Conservation (phyloP, 2,888 invertebrate genomes). For the Protonemura montana region DNA sequence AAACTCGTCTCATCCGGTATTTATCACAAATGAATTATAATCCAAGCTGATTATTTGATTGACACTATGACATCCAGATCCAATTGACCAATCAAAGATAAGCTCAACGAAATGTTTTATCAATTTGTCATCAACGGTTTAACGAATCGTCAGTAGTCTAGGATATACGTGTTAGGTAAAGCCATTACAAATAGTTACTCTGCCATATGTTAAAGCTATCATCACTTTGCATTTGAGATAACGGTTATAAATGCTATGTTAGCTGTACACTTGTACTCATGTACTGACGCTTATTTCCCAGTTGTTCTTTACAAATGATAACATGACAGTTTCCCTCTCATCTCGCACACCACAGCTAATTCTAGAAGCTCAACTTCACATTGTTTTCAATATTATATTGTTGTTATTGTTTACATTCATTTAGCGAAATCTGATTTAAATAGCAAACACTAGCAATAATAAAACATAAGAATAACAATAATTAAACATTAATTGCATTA, state of each 20-base stretch:
- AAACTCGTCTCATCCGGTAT: too few relatives aligned
- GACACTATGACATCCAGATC: not conserved
- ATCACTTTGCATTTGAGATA: constrained; percentile 23
- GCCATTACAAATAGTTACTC: not conserved
- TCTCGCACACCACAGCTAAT: too few relatives aligned
- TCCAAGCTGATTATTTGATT: not conserved
- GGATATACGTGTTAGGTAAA: not conserved
- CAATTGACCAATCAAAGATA: not conserved
- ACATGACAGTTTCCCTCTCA: too few relatives aligned
- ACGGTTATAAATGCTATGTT: constrained; percentile 7
- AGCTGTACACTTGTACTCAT: constrained; percentile 33
- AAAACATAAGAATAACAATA: too few relatives aligned
- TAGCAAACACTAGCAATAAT: too few relatives aligned
- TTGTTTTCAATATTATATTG: too few relatives aligned
- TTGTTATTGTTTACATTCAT: too few relatives aligned
- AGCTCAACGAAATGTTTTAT: not conserved
- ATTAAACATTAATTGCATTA: too few relatives aligned
- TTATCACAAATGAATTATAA: not conserved
- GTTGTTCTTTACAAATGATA: too few relatives aligned
- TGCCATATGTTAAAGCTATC: constrained; percentile 35
- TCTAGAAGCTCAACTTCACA: too few relatives aligned
- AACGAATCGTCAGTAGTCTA: not conserved
- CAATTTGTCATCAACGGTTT: not conserved
- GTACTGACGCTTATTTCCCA: not conserved
- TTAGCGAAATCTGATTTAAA: too few relatives aligned